Evolutionary conservation across 1,140 invertebrate species (phyloP).

Genomic region (Drosophila persimilis): DNA sequence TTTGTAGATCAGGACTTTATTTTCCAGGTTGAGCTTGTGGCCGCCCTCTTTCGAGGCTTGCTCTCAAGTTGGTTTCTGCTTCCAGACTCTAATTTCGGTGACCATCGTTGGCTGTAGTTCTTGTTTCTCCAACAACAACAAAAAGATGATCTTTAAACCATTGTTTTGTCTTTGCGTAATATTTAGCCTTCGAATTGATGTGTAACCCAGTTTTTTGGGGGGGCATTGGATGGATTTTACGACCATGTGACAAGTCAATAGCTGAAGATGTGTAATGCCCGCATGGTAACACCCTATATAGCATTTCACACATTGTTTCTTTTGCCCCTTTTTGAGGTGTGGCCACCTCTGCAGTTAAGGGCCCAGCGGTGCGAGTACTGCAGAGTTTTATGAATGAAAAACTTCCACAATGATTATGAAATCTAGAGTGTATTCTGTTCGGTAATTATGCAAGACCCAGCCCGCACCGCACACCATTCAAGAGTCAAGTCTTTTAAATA

Average conservation of each 20-base stretch:
- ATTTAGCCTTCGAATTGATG: conserved; percentile 33
- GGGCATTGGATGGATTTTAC: conserved; percentile 42
- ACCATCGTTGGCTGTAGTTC: no score
- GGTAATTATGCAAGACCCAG: conserved; percentile 29
- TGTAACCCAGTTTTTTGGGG: conserved; percentile 59
- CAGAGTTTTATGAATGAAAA: conserved; percentile 57
- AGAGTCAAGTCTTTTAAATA: conserved; percentile 28
- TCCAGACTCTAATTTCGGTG: no score
- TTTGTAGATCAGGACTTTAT: no score
- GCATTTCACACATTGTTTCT: conserved; percentile 64
- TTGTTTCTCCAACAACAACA: no score
- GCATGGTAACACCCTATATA: conserved; percentile 46
- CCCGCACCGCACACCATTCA: conserved; percentile 1
- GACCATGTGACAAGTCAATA: conserved; percentile 59
- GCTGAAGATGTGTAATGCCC: conserved; percentile 58
- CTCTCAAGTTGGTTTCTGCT: no score
- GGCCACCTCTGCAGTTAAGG: conserved; percentile 14
- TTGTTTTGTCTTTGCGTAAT: background rate
- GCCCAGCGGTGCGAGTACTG: background rate
- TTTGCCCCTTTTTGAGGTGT: background rate
- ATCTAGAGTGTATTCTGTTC: conserved; percentile 13
- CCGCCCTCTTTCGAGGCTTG: no score
- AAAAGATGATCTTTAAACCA: conserved; percentile 10
- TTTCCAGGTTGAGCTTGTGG: no score
- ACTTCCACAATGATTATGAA: conserved; percentile 28